Evolutionary conservation across 2,888 invertebrate genomes (phyloP).

Genomic region (Aplocera efformata): DNA sequence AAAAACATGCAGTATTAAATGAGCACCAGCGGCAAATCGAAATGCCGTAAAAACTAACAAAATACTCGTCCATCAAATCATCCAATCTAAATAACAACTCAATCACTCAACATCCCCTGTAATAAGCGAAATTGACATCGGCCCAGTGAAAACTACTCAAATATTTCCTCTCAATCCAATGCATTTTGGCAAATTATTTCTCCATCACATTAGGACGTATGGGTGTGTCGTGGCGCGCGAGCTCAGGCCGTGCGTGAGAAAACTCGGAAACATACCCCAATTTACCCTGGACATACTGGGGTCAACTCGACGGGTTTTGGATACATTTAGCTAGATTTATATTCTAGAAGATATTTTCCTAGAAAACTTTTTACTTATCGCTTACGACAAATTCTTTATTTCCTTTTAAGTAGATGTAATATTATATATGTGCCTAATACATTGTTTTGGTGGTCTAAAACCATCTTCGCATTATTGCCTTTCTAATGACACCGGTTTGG

Average conservation of each 20-base stretch:
- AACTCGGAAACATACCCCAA: constrained; percentile 47
- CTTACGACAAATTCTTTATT: too few relatives aligned
- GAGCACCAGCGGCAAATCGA: too few relatives aligned
- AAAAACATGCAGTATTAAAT: too few relatives aligned
- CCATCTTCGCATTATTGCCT: too few relatives aligned
- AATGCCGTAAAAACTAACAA: too few relatives aligned
- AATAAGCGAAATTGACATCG: constrained; percentile 67
- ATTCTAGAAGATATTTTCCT: too few relatives aligned
- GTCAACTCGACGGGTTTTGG: constrained; percentile 35
- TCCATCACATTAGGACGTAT: constrained; percentile 68
- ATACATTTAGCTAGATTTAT: constrained; percentile 4
- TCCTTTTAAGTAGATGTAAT: too few relatives aligned
- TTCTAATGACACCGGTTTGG: too few relatives aligned
- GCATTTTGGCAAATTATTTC: constrained; percentile 75
- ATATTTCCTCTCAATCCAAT: constrained; percentile 63
- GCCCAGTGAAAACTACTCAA: constrained; percentile 61
- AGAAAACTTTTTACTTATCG: too few relatives aligned
- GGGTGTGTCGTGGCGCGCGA: constrained; percentile 67
- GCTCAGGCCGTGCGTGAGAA: constrained; percentile 68
- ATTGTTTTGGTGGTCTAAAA: too few relatives aligned
- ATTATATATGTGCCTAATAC: too few relatives aligned
- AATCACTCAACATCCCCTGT: constrained; percentile 28
- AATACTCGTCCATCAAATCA: constrained; percentile 3
- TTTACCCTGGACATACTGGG: constrained; percentile 15
- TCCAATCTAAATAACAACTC: constrained; percentile 17